Percentiles rank a stretch among this genome's conserved stretches.
Conservation (phyloP, 2,113 vertebrate species). For the Nibea coibor region DNA sequence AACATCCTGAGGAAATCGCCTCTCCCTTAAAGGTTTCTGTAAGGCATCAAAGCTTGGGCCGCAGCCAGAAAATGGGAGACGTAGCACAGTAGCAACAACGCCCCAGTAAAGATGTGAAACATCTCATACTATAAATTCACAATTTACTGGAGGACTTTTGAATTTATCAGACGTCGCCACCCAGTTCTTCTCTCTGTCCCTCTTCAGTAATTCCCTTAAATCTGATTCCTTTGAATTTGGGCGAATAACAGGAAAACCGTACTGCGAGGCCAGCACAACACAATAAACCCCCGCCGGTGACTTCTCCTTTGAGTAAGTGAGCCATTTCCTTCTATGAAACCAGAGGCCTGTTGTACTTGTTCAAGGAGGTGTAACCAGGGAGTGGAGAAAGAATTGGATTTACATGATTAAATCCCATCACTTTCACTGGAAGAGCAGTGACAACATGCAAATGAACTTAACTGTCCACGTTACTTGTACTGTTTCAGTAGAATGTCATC, state of each 20-base stretch:
- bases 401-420: not conserved
- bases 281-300: slow-evolving; percentile 13
- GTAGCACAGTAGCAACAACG: not conserved
- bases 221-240: slow-evolving; percentile 33
- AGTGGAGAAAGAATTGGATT: not conserved
- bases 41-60: slow-evolving; percentile 57
- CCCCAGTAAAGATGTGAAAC: not conserved
- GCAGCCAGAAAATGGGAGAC: slow-evolving; percentile 3
- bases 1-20: slow-evolving; percentile 74
- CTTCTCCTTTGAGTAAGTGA: slow-evolving; percentile 28
- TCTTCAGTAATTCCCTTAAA: slow-evolving; percentile 4
- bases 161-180: not conserved
- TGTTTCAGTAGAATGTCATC: not conserved
- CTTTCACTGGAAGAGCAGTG: slow-evolving; percentile 6
- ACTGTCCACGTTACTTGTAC: not conserved
- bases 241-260: slow-evolving; percentile 48
- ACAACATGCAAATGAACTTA: not conserved
- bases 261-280: slow-evolving; percentile 3
- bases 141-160: not conserved
- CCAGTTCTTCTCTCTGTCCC: not conserved
- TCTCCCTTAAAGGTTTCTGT: slow-evolving; percentile 53
- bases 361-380: slow-evolving; percentile 17
- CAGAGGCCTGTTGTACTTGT: slow-evolving; percentile 24
- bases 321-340: slow-evolving; percentile 48
- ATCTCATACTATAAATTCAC: not conserved